A percentile compares a stretch with the other conserved stretches of the same genome.
Evolutionary conservation across 2,888 invertebrate genomes (phyloP).

Genomic region (Rutpela maculata): DNA sequence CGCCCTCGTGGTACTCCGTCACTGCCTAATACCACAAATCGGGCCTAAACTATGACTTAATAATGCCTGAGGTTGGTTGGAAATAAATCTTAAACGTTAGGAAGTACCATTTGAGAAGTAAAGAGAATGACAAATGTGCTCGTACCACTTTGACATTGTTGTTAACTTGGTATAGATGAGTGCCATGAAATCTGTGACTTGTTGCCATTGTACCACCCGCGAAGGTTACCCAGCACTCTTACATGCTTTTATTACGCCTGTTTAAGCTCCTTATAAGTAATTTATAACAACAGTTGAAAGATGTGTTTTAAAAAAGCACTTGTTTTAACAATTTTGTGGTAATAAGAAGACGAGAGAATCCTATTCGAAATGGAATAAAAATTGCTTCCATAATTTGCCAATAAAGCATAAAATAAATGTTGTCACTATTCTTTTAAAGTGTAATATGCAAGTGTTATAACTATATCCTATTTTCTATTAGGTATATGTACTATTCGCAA

Average conservation of each 20-base stretch:
- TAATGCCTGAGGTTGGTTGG: constrained; percentile 45
- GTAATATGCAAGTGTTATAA: too few relatives aligned
- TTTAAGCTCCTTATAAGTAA: constrained; percentile 21
- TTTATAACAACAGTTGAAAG: not conserved
- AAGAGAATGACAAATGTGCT: constrained; percentile 50
- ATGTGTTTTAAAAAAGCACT: not conserved
- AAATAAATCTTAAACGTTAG: constrained; percentile 46
- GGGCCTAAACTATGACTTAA: constrained; percentile 52
- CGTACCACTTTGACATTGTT: constrained; percentile 47
- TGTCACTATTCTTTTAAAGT: too few relatives aligned
- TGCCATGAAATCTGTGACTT: constrained; percentile 48
- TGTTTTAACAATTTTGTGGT: not conserved
- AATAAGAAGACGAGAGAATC: too few relatives aligned
- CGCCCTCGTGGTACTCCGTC: not conserved
- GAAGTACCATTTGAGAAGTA: constrained; percentile 43
- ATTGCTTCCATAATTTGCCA: too few relatives aligned
- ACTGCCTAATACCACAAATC: constrained; percentile 7
- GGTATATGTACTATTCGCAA: too few relatives aligned
- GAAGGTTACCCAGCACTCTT: constrained; percentile 29
- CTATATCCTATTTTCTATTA: too few relatives aligned
- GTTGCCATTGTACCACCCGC: constrained; percentile 47
- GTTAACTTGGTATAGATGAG: constrained; percentile 46
- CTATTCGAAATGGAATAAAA: too few relatives aligned
- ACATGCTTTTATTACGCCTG: constrained; percentile 15
- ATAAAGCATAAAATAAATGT: too few relatives aligned